phyloP scores from a whole-genome alignment of 2,113 vertebrate genomes.

The Ctenomys sociabilis region DNA sequence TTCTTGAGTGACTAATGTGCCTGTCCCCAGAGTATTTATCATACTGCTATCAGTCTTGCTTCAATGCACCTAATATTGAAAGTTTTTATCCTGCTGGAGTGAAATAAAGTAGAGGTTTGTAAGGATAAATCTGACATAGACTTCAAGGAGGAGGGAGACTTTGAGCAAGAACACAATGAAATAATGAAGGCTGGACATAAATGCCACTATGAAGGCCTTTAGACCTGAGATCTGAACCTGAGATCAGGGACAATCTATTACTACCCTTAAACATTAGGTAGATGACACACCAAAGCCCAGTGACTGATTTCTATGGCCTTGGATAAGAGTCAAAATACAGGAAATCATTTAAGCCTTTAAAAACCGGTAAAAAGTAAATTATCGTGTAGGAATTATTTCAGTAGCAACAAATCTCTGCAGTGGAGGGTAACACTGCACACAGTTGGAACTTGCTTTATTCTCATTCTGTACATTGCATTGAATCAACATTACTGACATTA shows the following conservation, averaged over 20 bases:
- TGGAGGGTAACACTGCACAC: conserved; percentile 13
- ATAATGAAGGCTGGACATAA: background rate
- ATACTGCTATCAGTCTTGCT: background rate
- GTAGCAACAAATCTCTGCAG: conserved; percentile 28
- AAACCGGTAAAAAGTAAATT: background rate
- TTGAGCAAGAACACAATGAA: conserved; percentile 33
- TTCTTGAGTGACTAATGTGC: conserved; percentile 23
- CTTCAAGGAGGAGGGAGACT: background rate
- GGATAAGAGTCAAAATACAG: conserved; percentile 64
- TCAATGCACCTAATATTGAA: conserved; percentile 19
- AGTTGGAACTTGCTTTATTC: conserved; percentile 48
- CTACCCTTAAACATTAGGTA: conserved; percentile 24
- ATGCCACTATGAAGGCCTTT: conserved; percentile 39
- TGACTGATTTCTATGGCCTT: background rate
- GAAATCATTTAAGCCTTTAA: conserved; percentile 67
- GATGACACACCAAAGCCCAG: conserved; percentile 7
- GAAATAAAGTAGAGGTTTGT: conserved; percentile 18
- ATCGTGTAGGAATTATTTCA: background rate
- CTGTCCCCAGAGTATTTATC: background rate
- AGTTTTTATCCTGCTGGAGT: background rate
- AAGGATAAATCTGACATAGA: conserved; percentile 43
- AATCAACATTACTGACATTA: conserved; percentile 67
- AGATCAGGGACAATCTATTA: background rate
- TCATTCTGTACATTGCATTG: conserved; percentile 39
- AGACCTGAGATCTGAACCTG: background rate